These are phyloP conservation scores for Scomber colias DNA, from an alignment of 2,113 vertebrate species.

Conservation along the genomic window DNA sequence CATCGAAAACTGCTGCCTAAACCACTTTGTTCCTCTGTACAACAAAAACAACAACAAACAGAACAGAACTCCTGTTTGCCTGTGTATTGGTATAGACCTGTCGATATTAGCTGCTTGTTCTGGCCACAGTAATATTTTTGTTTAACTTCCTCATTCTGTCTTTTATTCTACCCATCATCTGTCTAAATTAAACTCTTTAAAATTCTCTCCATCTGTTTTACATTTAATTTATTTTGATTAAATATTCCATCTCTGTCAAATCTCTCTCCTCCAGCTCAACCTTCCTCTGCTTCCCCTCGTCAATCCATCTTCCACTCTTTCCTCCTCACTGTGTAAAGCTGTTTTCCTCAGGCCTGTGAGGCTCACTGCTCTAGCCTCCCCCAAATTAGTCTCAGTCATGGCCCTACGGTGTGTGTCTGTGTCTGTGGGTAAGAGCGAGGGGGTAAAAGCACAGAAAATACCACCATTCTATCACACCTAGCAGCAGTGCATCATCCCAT, in stretches of 20 bases:
- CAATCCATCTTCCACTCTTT: conserved; percentile 16
- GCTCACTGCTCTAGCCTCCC: conserved; percentile 47
- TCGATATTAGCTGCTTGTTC: background rate
- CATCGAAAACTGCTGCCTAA: conserved; percentile 12
- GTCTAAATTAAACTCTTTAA: conserved; percentile 11
- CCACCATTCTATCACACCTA: conserved; percentile 62
- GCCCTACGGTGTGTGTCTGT: conserved; percentile 24
- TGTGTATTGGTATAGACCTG: background rate
- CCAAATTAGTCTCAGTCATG: conserved; percentile 76
- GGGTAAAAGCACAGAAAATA: conserved; percentile 52
- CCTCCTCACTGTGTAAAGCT: conserved; percentile 42
- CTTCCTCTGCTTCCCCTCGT: conserved; percentile 12
- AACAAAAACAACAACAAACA: conserved; percentile 28
- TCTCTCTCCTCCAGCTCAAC: background rate
- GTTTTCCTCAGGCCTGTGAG: conserved; percentile 53
- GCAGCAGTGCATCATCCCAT: conserved; percentile 79
- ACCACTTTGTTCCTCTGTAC: background rate
- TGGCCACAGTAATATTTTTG: background rate
- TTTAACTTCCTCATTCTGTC: background rate
- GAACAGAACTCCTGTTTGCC: background rate
- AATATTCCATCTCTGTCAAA: conserved; percentile 18
- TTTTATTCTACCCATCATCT: background rate
- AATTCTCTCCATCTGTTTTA: background rate
- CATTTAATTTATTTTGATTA: background rate
- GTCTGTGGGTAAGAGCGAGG: conserved; percentile 9